Conservation (phyloP, 2,888 invertebrate genomes). For the Halictus quadricinctus region DNA sequence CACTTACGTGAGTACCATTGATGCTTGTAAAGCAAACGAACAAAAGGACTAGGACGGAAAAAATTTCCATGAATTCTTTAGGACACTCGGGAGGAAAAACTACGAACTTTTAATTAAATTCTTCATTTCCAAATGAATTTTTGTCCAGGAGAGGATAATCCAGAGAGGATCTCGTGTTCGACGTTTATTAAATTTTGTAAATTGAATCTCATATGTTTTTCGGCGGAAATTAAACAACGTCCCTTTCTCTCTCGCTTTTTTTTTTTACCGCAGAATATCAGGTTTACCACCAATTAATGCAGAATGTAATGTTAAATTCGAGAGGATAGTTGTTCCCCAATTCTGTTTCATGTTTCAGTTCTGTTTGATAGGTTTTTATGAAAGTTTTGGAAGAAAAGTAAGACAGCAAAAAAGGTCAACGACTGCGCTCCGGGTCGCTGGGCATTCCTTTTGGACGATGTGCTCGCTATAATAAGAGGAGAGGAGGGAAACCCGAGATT, state of each 20-base stretch:
- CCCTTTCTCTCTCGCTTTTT: neutral
- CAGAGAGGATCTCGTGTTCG: neutral
- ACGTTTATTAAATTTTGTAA: neutral
- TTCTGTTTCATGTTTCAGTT: neutral
- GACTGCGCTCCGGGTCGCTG: neutral
- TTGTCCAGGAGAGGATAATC: neutral
- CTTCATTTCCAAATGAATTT: neutral
- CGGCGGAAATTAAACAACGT: neutral
- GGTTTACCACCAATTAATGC: neutral
- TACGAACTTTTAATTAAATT: neutral
- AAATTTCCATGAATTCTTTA: neutral
- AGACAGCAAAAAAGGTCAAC: neutral
- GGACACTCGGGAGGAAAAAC: neutral
- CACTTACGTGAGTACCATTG: slow-evolving; percentile 42
- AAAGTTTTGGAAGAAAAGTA: neutral
- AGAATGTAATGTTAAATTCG: neutral
- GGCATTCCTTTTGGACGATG: neutral
- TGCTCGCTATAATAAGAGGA: neutral
- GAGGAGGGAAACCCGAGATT: neutral
- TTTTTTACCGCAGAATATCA: neutral
- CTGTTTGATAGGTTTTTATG: neutral
- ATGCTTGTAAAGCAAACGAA: neutral
- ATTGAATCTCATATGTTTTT: neutral
- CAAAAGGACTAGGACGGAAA: neutral
- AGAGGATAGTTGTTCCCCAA: neutral